Base-by-base conservation (phyloP, 2,888 invertebrate species). In the Morinoia aosen region DNA sequence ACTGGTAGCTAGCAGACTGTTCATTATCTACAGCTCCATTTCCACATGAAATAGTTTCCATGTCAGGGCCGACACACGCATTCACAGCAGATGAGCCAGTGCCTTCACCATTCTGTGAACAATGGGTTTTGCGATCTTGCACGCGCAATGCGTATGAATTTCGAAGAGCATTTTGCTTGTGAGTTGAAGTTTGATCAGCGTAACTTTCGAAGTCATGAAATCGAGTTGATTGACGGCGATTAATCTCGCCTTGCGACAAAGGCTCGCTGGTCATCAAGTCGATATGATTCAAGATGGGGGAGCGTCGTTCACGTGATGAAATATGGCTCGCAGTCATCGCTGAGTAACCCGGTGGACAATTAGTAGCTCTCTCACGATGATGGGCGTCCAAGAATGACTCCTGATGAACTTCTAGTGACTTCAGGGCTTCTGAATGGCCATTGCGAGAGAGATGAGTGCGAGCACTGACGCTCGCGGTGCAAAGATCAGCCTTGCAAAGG, bases 401-500 rank as follows among this genome's bases (percentile, higher is more conserved):
- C 8, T 76, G 76, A 33, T 16, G 25, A 3, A 33, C 25, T 76
- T 33, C 76, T 33, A 33, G 2, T 33, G 33, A 76, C 76, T 33
- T 3, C 76, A 25, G 16, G 25, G 25, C 8, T 33, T 76, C 76
- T 16, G 76, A 0, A 25, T 76, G 76, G 25, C 33, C 76, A 76
- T 33, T 76, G 76, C 33, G 8, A 76, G 76, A 33, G 76, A 76
- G 33, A 33, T 76, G 33, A 76, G 76, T 25, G 76, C 76, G 76
- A 76, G 33, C 76, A 76, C 7, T 19, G 10, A 33, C 76, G 0
- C 61, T 12, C 61, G 61, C 19, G 76, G 90, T 0, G 40, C 90
- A 90, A 7, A 40, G 19, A 10, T 90, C 90, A 8, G 40, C 90
- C 48, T 90, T 90, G 40, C 96, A 96, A 10, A 94, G 76, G 0